Evolutionary conservation across 2,113 vertebrate species (phyloP), one percentile per base, ranked within the genome.

Genomic region (Nanorana parkeri): DNA sequence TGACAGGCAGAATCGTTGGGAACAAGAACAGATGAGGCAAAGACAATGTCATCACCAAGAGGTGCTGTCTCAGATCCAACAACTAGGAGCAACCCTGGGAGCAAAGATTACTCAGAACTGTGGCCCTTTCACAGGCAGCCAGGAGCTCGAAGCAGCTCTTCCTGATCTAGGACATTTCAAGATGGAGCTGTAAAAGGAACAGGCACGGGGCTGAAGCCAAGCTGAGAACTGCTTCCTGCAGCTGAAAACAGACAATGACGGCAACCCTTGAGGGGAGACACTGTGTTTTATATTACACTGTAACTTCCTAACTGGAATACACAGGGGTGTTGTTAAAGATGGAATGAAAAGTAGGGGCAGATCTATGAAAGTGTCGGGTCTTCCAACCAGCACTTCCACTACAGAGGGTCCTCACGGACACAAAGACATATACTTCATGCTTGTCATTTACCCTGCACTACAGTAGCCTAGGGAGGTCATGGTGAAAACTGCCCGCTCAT

Each of bases 41-140:
- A 95, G 95, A 87, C 96, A 95, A 2, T 90, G 89, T 52, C 89
- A 95, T 84, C 96, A 96, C 88, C 94, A 92, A 77, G 94, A 96
- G 87, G 91, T 96, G 84, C 90, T 97, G 74, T 84, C 88, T 88
- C 92, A 90, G 0, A 90, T 96, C 29, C 95, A 95, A 88, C 91
- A 86, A 81, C 85, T 96, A 0, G 85, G 91, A 60, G 87, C 91
- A 73, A 92, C 90, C 0, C 17, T 91, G 1, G 84, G 83, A 80
- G 87, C 83, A 0, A 2, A 80, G 0, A 0, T 79, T 0, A 11
- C 86, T 77, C 56, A 68, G 17, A 74, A 64, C 60, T 88, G 82
- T 0, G 73, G 21, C 21, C 86, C 86, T 19, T 87, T 85, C 81
- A 41, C 41, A 58, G 36, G 55, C 1, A 4, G 68, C 36, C 87